phyloP scores from a whole-genome alignment of 2,113 vertebrate genomes.

The Zootoca vivipara region DNA sequence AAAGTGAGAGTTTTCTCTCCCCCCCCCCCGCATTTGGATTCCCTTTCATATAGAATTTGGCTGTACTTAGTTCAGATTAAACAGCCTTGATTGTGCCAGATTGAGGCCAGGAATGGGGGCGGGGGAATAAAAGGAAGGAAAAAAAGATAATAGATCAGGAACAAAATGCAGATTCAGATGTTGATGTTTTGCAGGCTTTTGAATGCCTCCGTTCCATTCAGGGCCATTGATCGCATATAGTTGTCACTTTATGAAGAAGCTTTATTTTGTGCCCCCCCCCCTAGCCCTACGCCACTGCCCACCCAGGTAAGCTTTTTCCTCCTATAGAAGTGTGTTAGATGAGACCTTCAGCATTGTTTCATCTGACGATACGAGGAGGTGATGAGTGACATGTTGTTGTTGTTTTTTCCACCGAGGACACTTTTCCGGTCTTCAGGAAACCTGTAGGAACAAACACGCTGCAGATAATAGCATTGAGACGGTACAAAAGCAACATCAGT shows the following conservation, averaged over 20 bases:
- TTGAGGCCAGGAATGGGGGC: background rate
- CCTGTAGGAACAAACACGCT: conserved; percentile 61
- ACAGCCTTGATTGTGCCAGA: background rate
- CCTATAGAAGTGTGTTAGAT: background rate
- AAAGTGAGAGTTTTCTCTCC: background rate
- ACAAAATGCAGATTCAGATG: conserved; percentile 57
- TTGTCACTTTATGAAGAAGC: conserved; percentile 47
- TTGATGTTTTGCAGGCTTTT: background rate
- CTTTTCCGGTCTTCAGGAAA: conserved; percentile 61
- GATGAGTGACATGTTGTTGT: conserved; percentile 61
- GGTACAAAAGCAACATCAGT: conserved; percentile 61
- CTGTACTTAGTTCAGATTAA: background rate
- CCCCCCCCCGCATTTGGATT: background rate
- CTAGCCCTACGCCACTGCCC: background rate
- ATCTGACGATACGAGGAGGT: conserved; percentile 33
- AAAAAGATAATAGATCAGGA: conserved; percentile 51
- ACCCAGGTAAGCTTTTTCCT: conserved; percentile 41
- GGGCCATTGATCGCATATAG: conserved; percentile 24
- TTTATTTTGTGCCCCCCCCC: conserved; percentile 2
- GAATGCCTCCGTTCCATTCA: conserved; percentile 35
- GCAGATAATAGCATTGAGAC: conserved; percentile 56
- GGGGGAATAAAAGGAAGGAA: background rate
- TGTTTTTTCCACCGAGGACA: conserved; percentile 10
- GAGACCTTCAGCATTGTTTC: conserved; percentile 53
- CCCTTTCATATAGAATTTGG: conserved; percentile 58